These are phyloP conservation scores for Hololepta plana DNA, from an alignment of 2,888 invertebrate species.

Conservation along the genomic window DNA sequence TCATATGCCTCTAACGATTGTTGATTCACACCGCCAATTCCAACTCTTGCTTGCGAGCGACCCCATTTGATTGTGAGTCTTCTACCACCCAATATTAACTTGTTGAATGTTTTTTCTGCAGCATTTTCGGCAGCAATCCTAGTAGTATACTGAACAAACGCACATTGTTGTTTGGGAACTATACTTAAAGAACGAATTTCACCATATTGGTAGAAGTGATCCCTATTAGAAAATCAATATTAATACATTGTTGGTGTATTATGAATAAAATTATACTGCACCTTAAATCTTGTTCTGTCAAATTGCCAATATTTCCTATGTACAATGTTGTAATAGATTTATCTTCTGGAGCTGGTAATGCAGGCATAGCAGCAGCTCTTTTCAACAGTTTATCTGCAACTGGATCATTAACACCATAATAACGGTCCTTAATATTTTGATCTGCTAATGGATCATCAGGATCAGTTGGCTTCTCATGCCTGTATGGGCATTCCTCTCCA, in stretches of 20 bases:
- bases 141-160: constrained; percentile 91
- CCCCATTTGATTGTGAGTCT: constrained; percentile 98
- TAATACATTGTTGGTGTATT: too few species aligned
- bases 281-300: constrained; percentile 75
- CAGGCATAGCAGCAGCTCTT: constrained; percentile 84
- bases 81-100: constrained; percentile 64
- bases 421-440: constrained; percentile 88
- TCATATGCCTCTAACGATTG: constrained; percentile 38
- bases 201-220: constrained; percentile 97
- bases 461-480: constrained; percentile 92
- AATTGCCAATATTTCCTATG: constrained; percentile 79
- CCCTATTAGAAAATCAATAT: too few species aligned
- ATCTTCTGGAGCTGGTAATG: constrained; percentile 89
- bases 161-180: constrained; percentile 86
- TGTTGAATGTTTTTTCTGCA: constrained; percentile 90
- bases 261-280: constrained; percentile 14
- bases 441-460: constrained; percentile 93
- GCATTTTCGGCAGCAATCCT: constrained; percentile 83
- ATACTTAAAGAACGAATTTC: constrained; percentile 89
- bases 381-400: constrained; percentile 88
- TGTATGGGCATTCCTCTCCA: constrained; percentile 91
- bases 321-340: constrained; percentile 91
- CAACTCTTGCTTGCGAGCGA: constrained; percentile 65
- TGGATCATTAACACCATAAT: constrained; percentile 90
- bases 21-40: constrained; percentile 31